Base-by-base conservation (phyloP, 2,888 invertebrate species). In the Dioctria linearis region DNA sequence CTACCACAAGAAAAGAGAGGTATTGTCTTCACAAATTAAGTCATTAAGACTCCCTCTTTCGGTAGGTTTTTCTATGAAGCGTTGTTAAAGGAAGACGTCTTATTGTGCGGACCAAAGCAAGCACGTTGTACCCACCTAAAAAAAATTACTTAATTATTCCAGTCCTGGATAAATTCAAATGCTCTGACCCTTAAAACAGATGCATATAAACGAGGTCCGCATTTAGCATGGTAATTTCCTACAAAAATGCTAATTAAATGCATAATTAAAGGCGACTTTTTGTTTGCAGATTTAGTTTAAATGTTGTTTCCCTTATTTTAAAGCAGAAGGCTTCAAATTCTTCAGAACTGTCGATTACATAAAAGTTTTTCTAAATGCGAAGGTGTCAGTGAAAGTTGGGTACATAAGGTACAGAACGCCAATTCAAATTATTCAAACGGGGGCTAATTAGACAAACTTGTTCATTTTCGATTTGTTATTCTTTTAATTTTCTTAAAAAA, bases 11-110 rank as follows among this genome's bases (percentile, higher is more conserved):
- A 66, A 80, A 46, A n/a, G 11, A 66, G 57, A 76, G 54, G 66
- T 67, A 80, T 80, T 80, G 80, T 76, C 67, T 80, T 67, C 65
- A 76, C 80, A 80, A 80, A 80, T 80, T 80, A 80, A 80, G 80
- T 80, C 80, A 80, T 80, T 80, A 80, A 76, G 76, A 65, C 54
- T 54, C 54, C 11, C 4, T n/a, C 11, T 9, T 49, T 63, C 13
- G 11, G 42, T 51, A 43, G 42, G 42, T 66, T 65, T 65, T 65
- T 65, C 54, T 40, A 37, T 57, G 25, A 65, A 57, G 42, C 75
- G 11, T 54, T 40, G 65, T 43, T 9, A 11, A 65, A 40, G 37
- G 11, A 63, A 39, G 63, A 39, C 39, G 8, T 63, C 37, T 37
- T 63, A 63, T 63, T 39, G 63, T 37, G 37, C 5, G 8, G 63